A percentile compares a stretch with the other conserved stretches of the same genome.
Evolutionary conservation across 1,140 invertebrate species (phyloP).

Genomic region (Probaryconus sp.): DNA sequence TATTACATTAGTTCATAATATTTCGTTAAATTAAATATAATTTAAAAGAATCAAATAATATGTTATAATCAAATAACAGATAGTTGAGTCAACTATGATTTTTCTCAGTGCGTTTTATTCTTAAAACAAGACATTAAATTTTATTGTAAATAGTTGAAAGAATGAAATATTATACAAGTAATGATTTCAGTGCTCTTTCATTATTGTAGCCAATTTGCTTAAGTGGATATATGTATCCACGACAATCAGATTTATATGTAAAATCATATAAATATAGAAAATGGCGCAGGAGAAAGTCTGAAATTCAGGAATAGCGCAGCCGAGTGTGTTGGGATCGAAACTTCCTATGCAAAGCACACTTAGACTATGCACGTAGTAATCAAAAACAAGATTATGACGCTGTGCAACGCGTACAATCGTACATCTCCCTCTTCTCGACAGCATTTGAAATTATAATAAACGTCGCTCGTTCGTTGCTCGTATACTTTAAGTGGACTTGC

Average conservation of each 20-base stretch:
- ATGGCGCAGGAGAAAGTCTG: constrained; percentile 54
- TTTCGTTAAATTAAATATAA: no score
- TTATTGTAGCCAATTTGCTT: no score
- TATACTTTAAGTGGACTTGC: constrained; percentile 37
- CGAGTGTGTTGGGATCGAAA: constrained; percentile 43
- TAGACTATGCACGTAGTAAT: constrained; percentile 49
- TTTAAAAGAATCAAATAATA: no score
- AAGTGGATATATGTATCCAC: no score
- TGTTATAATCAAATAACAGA: no score
- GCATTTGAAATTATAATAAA: constrained; percentile 59
- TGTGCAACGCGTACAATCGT: constrained; percentile 41
- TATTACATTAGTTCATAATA: no score
- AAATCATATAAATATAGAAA: constrained; percentile 18
- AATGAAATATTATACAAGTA: no score
- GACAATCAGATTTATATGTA: constrained; percentile 14
- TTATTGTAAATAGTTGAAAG: no score
- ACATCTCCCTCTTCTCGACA: constrained; percentile 16
- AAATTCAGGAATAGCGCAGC: constrained; percentile 32
- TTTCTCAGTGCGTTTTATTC: no score
- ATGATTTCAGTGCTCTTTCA: no score
- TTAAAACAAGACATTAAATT: no score
- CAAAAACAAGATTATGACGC: constrained; percentile 60
- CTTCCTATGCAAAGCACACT: constrained; percentile 51
- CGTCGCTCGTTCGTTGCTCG: constrained; percentile 22
- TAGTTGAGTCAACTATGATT: no score